Evolutionary conservation across 1,140 invertebrate species (phyloP).

Genomic region (Colletes gigas): DNA sequence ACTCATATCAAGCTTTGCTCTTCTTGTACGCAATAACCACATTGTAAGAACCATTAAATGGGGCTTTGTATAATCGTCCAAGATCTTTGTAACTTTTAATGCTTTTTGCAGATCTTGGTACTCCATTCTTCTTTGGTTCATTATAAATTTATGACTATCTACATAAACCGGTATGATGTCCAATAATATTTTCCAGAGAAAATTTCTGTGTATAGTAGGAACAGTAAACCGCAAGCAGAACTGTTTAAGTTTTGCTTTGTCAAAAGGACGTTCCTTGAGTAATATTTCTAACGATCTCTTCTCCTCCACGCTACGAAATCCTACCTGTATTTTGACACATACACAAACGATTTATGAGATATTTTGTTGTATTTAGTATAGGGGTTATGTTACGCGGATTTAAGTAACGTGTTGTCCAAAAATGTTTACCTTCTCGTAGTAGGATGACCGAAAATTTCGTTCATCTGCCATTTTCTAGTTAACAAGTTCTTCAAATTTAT

Average conservation of each 20-base stretch:
- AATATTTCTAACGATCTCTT: conserved; percentile 96
- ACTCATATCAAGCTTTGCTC: conserved; percentile 84
- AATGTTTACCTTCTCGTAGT: conserved; percentile 89
- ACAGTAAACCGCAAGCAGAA: conserved; percentile 92
- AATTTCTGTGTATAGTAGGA: conserved; percentile 89
- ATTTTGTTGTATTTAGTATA: background rate
- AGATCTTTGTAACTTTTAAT: conserved; percentile 84
- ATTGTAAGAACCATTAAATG: conserved; percentile 86
- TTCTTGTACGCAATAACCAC: conserved; percentile 88
- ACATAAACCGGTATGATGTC: conserved; percentile 88
- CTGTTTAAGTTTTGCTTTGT: conserved; percentile 90
- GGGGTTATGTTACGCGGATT: background rate
- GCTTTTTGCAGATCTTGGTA: conserved; percentile 89
- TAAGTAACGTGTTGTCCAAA: background rate
- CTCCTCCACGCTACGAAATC: conserved; percentile 94
- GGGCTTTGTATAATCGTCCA: conserved; percentile 82
- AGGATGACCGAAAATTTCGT: conserved; percentile 94
- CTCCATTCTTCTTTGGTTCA: conserved; percentile 86
- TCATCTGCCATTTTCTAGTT: conserved; percentile 82
- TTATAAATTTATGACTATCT: conserved; percentile 88
- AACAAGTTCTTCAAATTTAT: conserved; percentile 3
- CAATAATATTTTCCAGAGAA: conserved; percentile 92
- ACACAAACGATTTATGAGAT: background rate
- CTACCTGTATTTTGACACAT: conserved; percentile 82
- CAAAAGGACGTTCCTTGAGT: conserved; percentile 92